phyloP scores from a whole-genome alignment of 2,113 vertebrate species.

The Mastomys coucha region DNA sequence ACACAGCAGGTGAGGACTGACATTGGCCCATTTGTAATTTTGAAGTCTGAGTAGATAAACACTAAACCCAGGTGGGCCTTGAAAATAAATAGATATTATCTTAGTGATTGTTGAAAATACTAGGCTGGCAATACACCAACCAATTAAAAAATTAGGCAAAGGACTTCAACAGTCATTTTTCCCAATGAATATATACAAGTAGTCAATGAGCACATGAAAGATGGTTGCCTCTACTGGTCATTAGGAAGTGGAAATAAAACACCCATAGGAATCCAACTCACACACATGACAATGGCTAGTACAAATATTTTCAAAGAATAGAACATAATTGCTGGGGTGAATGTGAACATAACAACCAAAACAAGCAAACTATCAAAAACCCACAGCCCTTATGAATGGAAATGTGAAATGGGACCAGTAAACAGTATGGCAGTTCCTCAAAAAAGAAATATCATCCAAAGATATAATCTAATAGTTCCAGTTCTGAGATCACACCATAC shows the following conservation, averaged over 20 bases:
- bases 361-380: neutral
- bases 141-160: slow-evolving; percentile 25
- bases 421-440: neutral
- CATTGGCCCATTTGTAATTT: neutral
- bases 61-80: neutral
- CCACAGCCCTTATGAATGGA: neutral
- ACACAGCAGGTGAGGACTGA: neutral
- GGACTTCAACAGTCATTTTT: neutral
- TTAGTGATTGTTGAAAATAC: slow-evolving; percentile 6
- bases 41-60: neutral
- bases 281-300: neutral
- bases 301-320: neutral
- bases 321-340: neutral
- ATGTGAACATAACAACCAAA: neutral
- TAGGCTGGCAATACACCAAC: neutral
- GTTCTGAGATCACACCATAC: neutral
- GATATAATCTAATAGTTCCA: neutral
- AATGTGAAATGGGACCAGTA: neutral
- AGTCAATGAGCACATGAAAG: neutral
- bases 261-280: neutral
- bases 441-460: neutral
- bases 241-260: neutral
- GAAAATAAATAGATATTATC: neutral
- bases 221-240: neutral
- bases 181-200: slow-evolving; percentile 2